Base-by-base conservation (phyloP, 2,888 invertebrate species). In the Macrophya annulata region DNA sequence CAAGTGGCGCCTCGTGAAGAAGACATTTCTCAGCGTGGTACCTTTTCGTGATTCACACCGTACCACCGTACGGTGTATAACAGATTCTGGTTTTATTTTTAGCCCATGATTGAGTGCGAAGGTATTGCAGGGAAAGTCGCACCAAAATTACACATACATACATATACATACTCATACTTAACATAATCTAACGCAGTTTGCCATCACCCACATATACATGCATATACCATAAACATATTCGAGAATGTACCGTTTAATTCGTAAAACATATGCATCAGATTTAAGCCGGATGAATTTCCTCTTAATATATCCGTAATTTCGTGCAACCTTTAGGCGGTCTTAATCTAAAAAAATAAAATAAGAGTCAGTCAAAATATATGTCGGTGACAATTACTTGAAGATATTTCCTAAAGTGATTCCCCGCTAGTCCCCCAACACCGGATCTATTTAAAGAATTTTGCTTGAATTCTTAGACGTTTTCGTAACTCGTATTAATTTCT, bases 101-200 rank as follows among this genome's bases (percentile, higher is more conserved):
- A 81, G 81, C 81, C 21, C n/a, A 37, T 81, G 81, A 81, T 81
- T 62, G 40, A 81, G 81, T 59, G 81, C 81, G 40, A 62, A 81
- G 81, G 59, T 81, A 81, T 81, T 81, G 40, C 81, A 81, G 81
- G 62, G 81, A 81, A 81, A 81, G 81, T 55, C 55, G 21, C 31
- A 51, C 15, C 76, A 51, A 55, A 4, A 8, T n/a, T 8, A 9
- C 17, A 9, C 17, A 10, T n/a, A 21, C 21, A 43, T 45, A 43
- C 12, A 74, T 21, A 21, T 43, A 17, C n/a, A 6, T 12, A 21
- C 21, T 21, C 12, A 21, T 0, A 21, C 8, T 0, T 74, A n/a
- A 25, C 45, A 1, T 12, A 45, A 6, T 74, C 74, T 74, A 74
- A 74, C 74, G 74, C 21, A 74, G 25, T 45, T 21, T 15, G n/a